Evolutionary conservation across 2,113 vertebrate species (phyloP), one percentile per base, ranked within the genome.

Genomic region (Carlito syrichta): DNA sequence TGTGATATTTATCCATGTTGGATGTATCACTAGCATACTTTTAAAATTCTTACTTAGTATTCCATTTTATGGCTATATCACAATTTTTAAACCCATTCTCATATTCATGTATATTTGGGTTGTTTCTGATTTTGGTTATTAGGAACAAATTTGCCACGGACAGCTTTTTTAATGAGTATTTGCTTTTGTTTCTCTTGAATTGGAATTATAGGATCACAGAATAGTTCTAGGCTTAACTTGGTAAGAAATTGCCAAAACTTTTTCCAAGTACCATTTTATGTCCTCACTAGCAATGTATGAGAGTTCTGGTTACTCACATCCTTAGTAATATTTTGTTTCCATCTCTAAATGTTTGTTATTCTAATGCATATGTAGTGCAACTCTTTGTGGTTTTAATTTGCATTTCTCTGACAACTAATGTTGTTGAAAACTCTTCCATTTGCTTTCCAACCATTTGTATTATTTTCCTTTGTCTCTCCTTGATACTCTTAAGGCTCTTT

Each of bases 151-250:
- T 91, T 76, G 14, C 35, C 77, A 43, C 5, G 48, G 89, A 25
- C 40, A 68, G 45, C 20, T 79, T 78, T 77, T 48, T 84, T 58
- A 94, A 25, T 23, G 71, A 19, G 68, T 4, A 82, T 85, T 84
- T 97, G 69, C 23, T 94, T 96, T 87, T 43, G 48, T 91, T 93
- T 84, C 63, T 85, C 83, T 87, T 74, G 25, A 85, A 48, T 56
- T 78, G 38, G 6, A 43, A 92, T 73, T 90, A 9, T 43, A 25
- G 43, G 6, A 6, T 60, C 27, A 62, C 14, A 17, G 52, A 27
- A 6, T 79, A 71, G 30, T 66, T 78, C n/a, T 94, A 78, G n/a
- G n/a, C 7, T 90, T 92, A 56, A 84, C 54, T 91, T 71, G 45
- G 6, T 69, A 81, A 87, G 58, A 86, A 89, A 32, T 38, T 45